Evolutionary conservation across 1,140 invertebrate species (phyloP), one percentile per base, ranked within the genome.

Genomic region (Formica exsecta): DNA sequence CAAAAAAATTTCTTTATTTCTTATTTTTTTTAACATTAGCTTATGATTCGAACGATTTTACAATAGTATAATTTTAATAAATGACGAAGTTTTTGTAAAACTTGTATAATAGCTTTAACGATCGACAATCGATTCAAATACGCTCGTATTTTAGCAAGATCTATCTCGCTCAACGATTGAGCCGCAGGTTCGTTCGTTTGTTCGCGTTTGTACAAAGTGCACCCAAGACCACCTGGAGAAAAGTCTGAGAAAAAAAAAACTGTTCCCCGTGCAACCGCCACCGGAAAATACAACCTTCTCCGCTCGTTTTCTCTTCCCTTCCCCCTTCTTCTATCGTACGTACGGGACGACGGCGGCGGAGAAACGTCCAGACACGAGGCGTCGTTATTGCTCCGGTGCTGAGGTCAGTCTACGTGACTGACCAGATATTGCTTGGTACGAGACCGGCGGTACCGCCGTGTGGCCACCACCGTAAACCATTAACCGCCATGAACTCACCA

Each of bases 401-500:
- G 93, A 94, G 94, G 94, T 94, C 94, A 94, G 93, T 94, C 93
- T 94, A 94, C 94, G 94, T 94, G 94, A 94, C 94, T 92, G 91
- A 90, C 85, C 92, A 92, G 94, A 94, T 94, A 94, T 94, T 94
- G 90, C 92, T 80, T 92, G 87, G 85, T 89, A 91, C 86, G 89
- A 91, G 76, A 80, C 76, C 91, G 73, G 83, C 64, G 88, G 71
- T 88, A 90, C 76, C 87, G 80, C 86, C 86, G 87, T 92, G 90
- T 92, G 90, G 90, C 88, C 92, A 92, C 90, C 89, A 89, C 91
- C 92, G 75, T 85, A 84, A 87, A 88, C 87, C 77, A 91, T 92
- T 92, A 91, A 92, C 90, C 90, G 85, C 89, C 91, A 90, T 91
- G 88, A 92, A 88, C 89, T 90, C 93, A 85, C 93, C 90, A 85